These are phyloP conservation scores for Oceanites oceanicus DNA, from an alignment of 2,113 vertebrate species.

Conservation along the genomic window DNA sequence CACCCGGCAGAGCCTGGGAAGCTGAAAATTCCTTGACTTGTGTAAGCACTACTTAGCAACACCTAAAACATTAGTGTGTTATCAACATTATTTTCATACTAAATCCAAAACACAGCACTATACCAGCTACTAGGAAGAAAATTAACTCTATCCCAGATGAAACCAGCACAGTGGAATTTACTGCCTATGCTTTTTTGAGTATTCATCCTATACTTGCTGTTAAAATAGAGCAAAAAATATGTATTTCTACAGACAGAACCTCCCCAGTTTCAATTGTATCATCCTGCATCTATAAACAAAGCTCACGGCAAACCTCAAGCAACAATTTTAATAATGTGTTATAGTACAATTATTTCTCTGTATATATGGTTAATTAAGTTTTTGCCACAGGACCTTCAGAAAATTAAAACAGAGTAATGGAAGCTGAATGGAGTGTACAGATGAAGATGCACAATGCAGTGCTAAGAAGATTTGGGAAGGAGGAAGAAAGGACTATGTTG, in stretches of 20 bases:
- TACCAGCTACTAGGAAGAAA: no score
- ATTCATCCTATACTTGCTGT: neutral
- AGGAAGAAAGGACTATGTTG: neutral
- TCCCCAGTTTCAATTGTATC: neutral
- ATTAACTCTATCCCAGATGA: no score
- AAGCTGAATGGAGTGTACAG: neutral
- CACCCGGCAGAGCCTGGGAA: no score
- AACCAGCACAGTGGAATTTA: neutral
- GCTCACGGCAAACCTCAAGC: neutral
- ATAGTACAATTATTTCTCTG: neutral
- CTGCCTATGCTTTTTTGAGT: neutral
- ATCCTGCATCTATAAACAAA: neutral
- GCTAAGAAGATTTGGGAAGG: neutral
- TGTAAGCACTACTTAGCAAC: no score
- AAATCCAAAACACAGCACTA: no score
- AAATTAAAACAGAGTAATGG: neutral
- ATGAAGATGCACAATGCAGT: neutral
- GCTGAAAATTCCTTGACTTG: no score
- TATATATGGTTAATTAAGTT: neutral
- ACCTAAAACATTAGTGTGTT: no score
- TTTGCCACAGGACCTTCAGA: neutral
- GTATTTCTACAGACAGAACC: neutral
- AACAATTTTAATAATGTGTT: neutral
- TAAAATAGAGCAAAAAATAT: neutral
- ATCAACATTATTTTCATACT: no score